Conservation (phyloP, 2,113 vertebrate species). For the Nothobranchius kuhntae region DNA sequence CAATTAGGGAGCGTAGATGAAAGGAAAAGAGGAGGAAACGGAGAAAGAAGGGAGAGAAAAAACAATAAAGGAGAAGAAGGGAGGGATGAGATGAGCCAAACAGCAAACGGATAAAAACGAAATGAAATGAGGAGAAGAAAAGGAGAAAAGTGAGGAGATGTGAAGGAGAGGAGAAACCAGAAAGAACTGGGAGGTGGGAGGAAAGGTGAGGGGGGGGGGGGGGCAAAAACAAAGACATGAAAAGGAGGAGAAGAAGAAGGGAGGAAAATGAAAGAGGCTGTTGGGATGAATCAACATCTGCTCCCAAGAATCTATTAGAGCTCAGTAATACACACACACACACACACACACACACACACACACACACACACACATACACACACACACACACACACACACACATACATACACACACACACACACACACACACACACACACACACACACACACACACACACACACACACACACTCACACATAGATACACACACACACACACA, state of each 20-base stretch:
- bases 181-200: not conserved
- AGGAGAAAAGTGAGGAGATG: not conserved
- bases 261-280: slow-evolving; percentile 29
- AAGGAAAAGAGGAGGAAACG: not conserved
- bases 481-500: too few species aligned
- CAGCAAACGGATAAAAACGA: not conserved
- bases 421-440: too few species aligned
- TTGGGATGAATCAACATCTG: slow-evolving; percentile 52
- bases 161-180: not conserved
- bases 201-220: not conserved
- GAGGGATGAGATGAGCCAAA: not conserved
- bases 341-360: slow-evolving; percentile 9
- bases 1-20: not conserved
- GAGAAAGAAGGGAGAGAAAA: not conserved
- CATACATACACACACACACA: not conserved
- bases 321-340: slow-evolving; percentile 17
- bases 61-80: not conserved
- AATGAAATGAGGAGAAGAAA: not conserved
- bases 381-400: slow-evolving; percentile 4
- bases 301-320: slow-evolving; percentile 41
- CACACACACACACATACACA: slow-evolving; percentile 10
- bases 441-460: too few species aligned
- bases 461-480: too few species aligned
- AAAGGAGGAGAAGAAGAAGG: slow-evolving; percentile 23
- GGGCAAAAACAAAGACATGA: slow-evolving; percentile 10